These are phyloP conservation scores for Steinernema carpocapsae DNA, from an alignment of 2,888 invertebrate genomes.

Conservation along the genomic window DNA sequence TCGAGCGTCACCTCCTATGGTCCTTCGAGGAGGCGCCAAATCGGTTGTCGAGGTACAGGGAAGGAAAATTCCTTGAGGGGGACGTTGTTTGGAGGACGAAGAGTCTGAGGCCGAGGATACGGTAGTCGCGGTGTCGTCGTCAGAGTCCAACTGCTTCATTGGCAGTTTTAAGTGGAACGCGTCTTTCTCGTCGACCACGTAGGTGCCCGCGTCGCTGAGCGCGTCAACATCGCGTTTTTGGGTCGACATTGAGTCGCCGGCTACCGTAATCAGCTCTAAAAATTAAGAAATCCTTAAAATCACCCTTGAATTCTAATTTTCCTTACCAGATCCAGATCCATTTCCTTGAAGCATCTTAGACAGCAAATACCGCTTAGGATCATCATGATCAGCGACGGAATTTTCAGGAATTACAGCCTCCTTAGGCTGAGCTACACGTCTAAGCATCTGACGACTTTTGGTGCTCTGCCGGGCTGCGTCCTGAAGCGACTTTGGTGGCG, in stretches of 20 bases:
- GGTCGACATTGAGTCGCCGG: conserved; percentile 6
- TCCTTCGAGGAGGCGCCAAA: background rate
- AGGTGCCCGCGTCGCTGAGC: conserved; percentile 54
- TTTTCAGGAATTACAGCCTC: conserved; percentile 19
- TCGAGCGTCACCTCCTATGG: conserved; percentile 6
- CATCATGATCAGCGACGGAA: conserved; percentile 39
- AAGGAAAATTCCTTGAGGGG: background rate
- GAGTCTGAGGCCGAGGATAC: conserved; percentile 15
- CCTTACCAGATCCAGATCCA: conserved; percentile 20
- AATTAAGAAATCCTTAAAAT: background rate
- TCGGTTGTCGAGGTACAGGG: conserved; percentile 20
- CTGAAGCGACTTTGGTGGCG: conserved; percentile 46
- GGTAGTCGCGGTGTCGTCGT: conserved; percentile 34
- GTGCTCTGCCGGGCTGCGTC: conserved; percentile 50
- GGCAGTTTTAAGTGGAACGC: conserved; percentile 28
- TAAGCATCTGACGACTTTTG: conserved; percentile 42
- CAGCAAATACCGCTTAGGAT: conserved; percentile 55
- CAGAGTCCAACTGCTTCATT: conserved; percentile 33
- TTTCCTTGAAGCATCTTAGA: conserved; percentile 52
- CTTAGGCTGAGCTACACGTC: conserved; percentile 42
- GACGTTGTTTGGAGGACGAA: background rate
- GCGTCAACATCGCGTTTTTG: conserved; percentile 47
- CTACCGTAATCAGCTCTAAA: conserved; percentile 29
- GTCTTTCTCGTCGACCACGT: conserved; percentile 46
- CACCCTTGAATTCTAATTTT: background rate